phyloP scores from a whole-genome alignment of 1,140 invertebrate species.

The Globodera rostochiensis region DNA sequence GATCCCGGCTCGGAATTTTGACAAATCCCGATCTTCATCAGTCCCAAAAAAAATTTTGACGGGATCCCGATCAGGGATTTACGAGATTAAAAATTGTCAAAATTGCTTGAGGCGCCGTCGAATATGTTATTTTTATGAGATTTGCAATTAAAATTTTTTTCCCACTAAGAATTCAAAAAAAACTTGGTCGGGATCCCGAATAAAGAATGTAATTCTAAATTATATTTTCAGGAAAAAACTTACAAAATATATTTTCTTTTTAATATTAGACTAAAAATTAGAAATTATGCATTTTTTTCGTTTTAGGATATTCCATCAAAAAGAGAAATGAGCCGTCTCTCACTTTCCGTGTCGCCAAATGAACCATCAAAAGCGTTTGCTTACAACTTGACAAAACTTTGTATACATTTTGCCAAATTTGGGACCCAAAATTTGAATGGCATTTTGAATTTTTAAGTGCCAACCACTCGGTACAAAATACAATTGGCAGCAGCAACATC shows the following conservation, averaged over 20 bases:
- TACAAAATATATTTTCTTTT: background rate
- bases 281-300: slow-evolving; percentile 3
- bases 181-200: too few species aligned
- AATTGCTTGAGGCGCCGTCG: too few species aligned
- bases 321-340: slow-evolving; percentile 17
- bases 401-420: slow-evolving; percentile 13
- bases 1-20: too few species aligned
- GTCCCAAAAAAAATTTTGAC: too few species aligned
- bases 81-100: too few species aligned
- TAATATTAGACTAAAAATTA: background rate
- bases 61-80: too few species aligned
- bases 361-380: slow-evolving; percentile 47
- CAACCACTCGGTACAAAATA: slow-evolving; percentile 53
- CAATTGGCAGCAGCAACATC: slow-evolving; percentile 53
- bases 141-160: too few species aligned
- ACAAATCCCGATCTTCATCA: too few species aligned
- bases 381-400: slow-evolving; percentile 53
- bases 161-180: too few species aligned
- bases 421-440: background rate
- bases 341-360: slow-evolving; percentile 42
- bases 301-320: slow-evolving; percentile 1
- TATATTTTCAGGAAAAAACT: background rate
- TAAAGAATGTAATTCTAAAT: background rate
- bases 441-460: slow-evolving; percentile 35
- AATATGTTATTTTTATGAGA: too few species aligned